Evolutionary conservation across 2,797 vertebrate species (phyloP).

Genomic region (Kryptolebias ocellatus): DNA sequence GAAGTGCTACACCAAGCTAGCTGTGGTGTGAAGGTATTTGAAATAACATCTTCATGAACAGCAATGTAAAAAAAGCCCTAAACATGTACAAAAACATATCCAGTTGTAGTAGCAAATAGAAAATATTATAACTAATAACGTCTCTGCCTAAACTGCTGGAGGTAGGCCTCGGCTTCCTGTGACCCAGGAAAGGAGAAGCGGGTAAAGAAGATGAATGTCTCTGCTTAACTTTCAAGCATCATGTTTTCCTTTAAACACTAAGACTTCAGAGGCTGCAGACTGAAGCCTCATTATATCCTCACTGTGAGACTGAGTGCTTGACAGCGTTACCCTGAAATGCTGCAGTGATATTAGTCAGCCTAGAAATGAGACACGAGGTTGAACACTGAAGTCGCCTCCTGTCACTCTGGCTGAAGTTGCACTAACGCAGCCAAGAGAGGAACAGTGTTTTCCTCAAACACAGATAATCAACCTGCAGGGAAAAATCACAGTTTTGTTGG

Average conservation of each 20-base stretch:
- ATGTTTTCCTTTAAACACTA: conserved; percentile 41
- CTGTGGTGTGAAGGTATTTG: too few species aligned
- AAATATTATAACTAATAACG: too few species aligned
- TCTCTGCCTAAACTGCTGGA: too few species aligned
- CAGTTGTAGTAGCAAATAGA: too few species aligned
- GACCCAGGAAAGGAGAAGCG: too few species aligned
- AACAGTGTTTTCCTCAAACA: conserved; percentile 1
- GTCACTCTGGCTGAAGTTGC: background rate
- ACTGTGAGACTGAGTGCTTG: conserved; percentile 2
- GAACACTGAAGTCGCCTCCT: conserved; percentile 7
- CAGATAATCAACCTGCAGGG: conserved; percentile 21
- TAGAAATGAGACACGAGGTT: conserved; percentile 24
- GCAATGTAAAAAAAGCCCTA: too few species aligned
- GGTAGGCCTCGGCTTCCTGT: too few species aligned
- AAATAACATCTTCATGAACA: too few species aligned
- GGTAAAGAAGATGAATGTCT: background rate
- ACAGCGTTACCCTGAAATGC: conserved; percentile 20
- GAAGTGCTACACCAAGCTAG: too few species aligned
- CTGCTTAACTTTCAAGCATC: conserved; percentile 32
- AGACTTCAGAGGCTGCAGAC: conserved; percentile 5
- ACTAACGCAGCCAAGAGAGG: background rate
- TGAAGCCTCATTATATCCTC: conserved; percentile 45
- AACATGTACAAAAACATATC: too few species aligned
- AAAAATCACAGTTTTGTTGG: conserved; percentile 8
- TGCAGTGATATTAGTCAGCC: conserved; percentile 27